These are phyloP conservation scores for Piaya cayana DNA, from an alignment of 2,113 vertebrate genomes.

Conservation along the genomic window DNA sequence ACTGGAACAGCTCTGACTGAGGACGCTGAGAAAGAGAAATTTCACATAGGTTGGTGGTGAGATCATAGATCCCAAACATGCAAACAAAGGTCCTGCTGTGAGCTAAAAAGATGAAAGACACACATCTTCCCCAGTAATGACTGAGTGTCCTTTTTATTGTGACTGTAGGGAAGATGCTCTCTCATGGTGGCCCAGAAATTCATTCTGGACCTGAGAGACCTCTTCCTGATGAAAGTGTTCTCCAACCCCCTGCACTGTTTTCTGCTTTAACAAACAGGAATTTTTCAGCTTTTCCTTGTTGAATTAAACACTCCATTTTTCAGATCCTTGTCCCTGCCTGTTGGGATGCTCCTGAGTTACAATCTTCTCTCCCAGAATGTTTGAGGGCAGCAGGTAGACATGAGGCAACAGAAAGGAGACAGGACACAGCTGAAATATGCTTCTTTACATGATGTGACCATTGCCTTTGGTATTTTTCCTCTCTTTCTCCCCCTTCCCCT, in stretches of 20 bases:
- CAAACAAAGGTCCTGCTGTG: background rate
- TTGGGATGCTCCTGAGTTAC: background rate
- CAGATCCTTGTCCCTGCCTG: background rate
- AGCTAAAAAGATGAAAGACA: background rate
- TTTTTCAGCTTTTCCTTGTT: background rate
- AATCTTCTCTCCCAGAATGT: background rate
- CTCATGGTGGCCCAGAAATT: background rate
- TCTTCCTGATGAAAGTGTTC: background rate
- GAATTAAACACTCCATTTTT: background rate
- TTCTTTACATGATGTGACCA: background rate
- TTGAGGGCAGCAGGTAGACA: accelerated
- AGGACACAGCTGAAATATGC: background rate
- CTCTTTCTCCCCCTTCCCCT: background rate
- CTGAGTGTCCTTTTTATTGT: background rate
- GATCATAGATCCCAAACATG: background rate
- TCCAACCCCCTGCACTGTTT: accelerated
- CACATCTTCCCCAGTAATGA: background rate
- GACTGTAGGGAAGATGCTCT: background rate
- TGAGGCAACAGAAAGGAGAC: background rate
- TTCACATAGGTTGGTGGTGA: background rate
- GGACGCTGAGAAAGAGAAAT: background rate
- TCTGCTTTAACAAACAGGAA: accelerated
- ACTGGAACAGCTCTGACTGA: background rate
- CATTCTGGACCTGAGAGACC: background rate
- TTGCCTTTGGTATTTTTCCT: background rate